These are phyloP conservation scores for Sitobion miscanthi DNA, from an alignment of 1,140 invertebrate species.

Conservation along the genomic window DNA sequence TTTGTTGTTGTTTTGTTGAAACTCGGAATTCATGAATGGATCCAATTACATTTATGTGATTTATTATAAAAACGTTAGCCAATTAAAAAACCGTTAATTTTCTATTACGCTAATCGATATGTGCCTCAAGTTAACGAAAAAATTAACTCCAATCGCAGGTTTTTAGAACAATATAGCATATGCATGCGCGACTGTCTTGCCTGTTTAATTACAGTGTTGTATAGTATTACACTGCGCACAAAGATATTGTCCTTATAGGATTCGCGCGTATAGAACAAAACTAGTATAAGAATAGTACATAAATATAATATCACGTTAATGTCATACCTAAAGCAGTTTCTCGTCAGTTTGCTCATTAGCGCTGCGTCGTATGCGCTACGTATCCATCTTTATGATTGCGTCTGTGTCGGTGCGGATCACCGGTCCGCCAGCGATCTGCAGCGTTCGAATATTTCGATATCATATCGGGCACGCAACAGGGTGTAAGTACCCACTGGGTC, in stretches of 20 bases:
- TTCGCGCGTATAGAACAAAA: neutral
- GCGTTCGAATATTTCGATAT: neutral
- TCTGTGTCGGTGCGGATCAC: neutral
- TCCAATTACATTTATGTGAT: neutral
- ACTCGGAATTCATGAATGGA: neutral
- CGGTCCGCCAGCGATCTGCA: neutral
- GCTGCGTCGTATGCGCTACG: neutral
- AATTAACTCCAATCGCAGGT: neutral
- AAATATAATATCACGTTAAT: conserved; percentile 5
- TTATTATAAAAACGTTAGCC: neutral
- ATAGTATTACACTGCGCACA: neutral
- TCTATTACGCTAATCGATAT: neutral
- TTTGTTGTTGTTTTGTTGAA: conserved; percentile 6
- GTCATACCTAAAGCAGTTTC: neutral
- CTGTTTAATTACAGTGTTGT: neutral
- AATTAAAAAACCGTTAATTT: conserved; percentile 13
- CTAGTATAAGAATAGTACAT: neutral
- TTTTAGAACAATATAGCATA: neutral
- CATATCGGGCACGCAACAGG: neutral
- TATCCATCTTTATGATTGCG: neutral
- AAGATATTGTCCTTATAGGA: neutral
- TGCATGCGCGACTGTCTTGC: neutral
- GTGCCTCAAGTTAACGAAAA: neutral
- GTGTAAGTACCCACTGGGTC: neutral
- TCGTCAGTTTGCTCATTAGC: neutral